Evolutionary conservation across 2,888 invertebrate genomes (phyloP), one percentile per base, ranked within the genome.

Genomic region (Hydraecia micacea): DNA sequence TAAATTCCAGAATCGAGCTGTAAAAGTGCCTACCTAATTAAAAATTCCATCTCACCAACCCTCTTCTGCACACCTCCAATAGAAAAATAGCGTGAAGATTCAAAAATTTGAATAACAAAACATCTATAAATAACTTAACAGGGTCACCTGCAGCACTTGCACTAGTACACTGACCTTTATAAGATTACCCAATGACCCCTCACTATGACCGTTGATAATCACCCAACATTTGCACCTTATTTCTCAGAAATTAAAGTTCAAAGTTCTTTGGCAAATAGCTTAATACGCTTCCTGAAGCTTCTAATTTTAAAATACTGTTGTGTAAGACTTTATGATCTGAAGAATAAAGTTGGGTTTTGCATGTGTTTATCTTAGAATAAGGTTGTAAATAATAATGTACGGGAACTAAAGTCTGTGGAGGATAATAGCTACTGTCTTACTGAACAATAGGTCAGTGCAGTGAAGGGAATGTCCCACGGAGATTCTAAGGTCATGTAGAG

Each of bases 141-240:
- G 73, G 85, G 81, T 77, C 81, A 87, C 86, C 84, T 87, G 85
- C 65, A 78, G 11, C 79, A 77, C 83, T 78, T 84, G 81, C 84
- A 81, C 81, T 87, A 84, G 84, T 87, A 83, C 74, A 84, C 87
- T 93, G 93, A 93, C 94, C 94, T 94, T 94, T 94, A 72, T 73
- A 81, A 81, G 83, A 89, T 94, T 93, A 90, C 92, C 89, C 90
- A 93, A 93, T 92, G 91, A 92, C 94, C 93, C 90, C 89, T 93
- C 91, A 91, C 92, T 92, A 84, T 86, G 87, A 88, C 88, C 75
- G 73, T 81, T 77, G 83, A 83, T 85, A 89, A 90, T 62, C n/a
- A 52, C 6, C 21, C 3, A 8, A 3, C 32, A n/a, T 62, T 75
- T 58, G 36, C 11, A 71, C 58, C 58, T 77, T 79, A 60, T 0